Evolutionary conservation across 2,113 vertebrate species (phyloP), one percentile per base, ranked within the genome.

Genomic region (Pelodiscus sinensis): DNA sequence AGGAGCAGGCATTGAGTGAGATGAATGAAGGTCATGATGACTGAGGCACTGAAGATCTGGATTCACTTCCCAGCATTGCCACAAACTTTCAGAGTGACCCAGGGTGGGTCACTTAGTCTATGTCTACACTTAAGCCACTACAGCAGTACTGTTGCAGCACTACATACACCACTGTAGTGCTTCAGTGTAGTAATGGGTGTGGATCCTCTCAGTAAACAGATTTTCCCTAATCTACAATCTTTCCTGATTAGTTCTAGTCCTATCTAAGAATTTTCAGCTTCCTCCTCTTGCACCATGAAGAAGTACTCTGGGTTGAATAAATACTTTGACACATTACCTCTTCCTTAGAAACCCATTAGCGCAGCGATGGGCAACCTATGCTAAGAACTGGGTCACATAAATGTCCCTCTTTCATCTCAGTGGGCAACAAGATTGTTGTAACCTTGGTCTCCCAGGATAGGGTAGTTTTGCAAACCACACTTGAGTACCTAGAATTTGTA

Each of bases 281-380:
- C n/a, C 9, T 87, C 1, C 27, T 31, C 12, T 0, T 2, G 19
- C 81, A 89, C 51, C 31, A 77, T 58, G 35, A 92, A 88, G 55
- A 87, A 50, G 21, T 93, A 6, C 75, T 94, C 86, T 52, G 82
- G 31, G 2, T 78, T 91, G n/a, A 85, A 65, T 4, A 51, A 89
- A 85, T 86, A 87, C 15, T 84, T 92, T 93, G 93, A 86, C 88
- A 95, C 65, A 56, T 24, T 13, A 71, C 83, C 6, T 65, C 77
- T 81, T 90, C 84, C 91, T 91, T 87, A 85, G 92, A 58, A 95
- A 95, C 85, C 0, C 24, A 44, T 15, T 1, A 0, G 90, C 85
- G 44, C 44, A 44, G 44, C 5, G 44, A 44, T 44, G 44, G 44
- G 44, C 44, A 44, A 44, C 44, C 44, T 44, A 44, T 6, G 44